Evolutionary conservation across 2,888 invertebrate species (phyloP).

Genomic region (Antheraea yamamai): DNA sequence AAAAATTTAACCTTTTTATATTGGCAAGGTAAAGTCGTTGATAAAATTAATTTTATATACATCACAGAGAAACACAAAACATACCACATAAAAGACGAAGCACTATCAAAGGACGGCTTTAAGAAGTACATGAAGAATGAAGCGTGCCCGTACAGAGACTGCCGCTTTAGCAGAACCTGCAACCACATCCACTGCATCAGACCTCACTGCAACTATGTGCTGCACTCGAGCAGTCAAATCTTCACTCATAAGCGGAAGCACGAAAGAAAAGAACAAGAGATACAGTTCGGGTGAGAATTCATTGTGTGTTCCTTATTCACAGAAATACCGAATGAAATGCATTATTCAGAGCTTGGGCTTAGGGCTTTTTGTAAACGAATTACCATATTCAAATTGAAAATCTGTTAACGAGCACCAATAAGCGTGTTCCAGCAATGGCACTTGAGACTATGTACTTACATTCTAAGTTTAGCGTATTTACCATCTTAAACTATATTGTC

Average conservation of each 20-base stretch:
- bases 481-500: background rate
- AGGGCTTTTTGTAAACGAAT: too few relatives aligned
- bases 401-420: background rate
- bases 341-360: background rate
- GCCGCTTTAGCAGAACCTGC: conserved; percentile 96
- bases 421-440: background rate
- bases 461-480: background rate
- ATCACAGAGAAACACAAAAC: conserved; percentile 97
- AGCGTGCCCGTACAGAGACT: conserved; percentile 93
- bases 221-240: conserved; percentile 97
- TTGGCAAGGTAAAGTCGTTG: background rate
- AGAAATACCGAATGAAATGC: background rate
- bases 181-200: conserved; percentile 99
- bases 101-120: conserved; percentile 96
- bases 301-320: background rate
- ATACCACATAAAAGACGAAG: conserved; percentile 98
- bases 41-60: background rate
- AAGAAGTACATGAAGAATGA: conserved; percentile 99
- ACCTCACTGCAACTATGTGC: conserved; percentile 96
- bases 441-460: background rate
- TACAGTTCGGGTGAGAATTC: conserved; percentile 87
- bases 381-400: background rate
- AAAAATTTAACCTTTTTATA: too few relatives aligned
- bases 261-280: conserved; percentile 95
- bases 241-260: conserved; percentile 99